phyloP scores from a whole-genome alignment of 2,113 vertebrate species.

The Urocolius indicus region DNA sequence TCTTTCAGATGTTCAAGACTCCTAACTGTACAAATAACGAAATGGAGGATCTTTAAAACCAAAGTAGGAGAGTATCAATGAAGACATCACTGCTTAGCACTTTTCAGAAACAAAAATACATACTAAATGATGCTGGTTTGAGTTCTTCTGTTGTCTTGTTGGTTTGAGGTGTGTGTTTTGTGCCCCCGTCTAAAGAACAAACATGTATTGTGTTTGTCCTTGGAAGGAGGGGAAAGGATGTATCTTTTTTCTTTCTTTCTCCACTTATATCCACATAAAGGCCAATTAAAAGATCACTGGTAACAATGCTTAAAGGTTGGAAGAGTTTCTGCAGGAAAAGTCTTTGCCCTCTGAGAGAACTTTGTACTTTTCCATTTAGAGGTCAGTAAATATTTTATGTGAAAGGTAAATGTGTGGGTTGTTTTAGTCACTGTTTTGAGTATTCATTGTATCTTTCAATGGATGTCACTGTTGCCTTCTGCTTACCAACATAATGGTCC shows the following conservation, averaged over 20 bases:
- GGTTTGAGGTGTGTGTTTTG: rapidly evolving
- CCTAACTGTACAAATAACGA: neutral
- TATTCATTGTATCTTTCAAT: neutral
- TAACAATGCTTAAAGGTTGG: neutral
- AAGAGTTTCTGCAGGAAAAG: neutral
- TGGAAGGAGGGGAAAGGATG: neutral
- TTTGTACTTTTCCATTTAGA: neutral
- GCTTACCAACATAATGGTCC: neutral
- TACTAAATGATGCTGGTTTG: neutral
- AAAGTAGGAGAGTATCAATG: neutral
- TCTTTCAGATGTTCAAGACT: neutral
- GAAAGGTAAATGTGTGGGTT: neutral
- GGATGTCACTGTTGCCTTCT: neutral
- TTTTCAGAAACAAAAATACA: neutral
- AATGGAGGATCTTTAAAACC: neutral
- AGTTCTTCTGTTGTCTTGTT: neutral
- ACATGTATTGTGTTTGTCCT: neutral
- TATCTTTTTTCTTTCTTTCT: neutral
- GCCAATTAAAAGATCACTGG: neutral
- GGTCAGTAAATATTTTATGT: neutral
- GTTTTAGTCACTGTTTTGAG: neutral
- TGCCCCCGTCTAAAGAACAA: neutral
- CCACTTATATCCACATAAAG: neutral
- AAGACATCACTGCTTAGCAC: neutral
- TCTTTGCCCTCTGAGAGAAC: neutral